Evolutionary conservation across 2,888 invertebrate species (phyloP).

Genomic region (Cheilosia vulpina): DNA sequence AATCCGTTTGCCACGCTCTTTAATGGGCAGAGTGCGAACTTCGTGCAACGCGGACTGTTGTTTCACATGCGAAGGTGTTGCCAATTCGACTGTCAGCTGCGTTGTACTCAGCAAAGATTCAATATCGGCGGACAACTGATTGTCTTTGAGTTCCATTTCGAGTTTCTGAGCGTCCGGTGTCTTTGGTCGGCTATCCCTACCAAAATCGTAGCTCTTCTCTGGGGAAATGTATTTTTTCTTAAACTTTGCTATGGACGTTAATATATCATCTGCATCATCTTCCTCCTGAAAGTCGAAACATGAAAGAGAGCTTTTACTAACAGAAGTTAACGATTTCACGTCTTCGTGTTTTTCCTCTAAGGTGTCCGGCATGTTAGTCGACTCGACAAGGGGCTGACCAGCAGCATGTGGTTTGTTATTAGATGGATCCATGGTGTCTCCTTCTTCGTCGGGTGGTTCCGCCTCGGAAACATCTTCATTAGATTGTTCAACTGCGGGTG

Average conservation of each 20-base stretch:
- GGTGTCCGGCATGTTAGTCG: neutral
- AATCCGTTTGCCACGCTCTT: slow-evolving; percentile 82
- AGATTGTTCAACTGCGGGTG: neutral
- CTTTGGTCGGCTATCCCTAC: slow-evolving; percentile 40
- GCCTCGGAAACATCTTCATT: neutral
- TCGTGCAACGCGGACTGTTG: slow-evolving; percentile 28
- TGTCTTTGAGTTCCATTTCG: slow-evolving; percentile 77
- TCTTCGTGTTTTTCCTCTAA: neutral
- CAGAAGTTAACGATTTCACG: slow-evolving; percentile 4
- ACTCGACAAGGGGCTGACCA: neutral
- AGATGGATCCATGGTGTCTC: neutral
- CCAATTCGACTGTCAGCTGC: slow-evolving; percentile 85
- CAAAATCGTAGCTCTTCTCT: slow-evolving; percentile 76
- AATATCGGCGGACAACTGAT: slow-evolving; percentile 85
- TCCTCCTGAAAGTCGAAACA: slow-evolving; percentile 93
- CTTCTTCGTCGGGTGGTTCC: neutral
- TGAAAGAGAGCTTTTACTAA: slow-evolving; percentile 82
- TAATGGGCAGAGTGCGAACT: slow-evolving; percentile 80
- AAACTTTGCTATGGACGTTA: slow-evolving; percentile 78
- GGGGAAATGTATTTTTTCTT: slow-evolving; percentile 79
- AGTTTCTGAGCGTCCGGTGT: slow-evolving; percentile 53
- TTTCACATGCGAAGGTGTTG: neutral
- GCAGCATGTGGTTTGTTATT: neutral
- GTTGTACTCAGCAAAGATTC: slow-evolving; percentile 87
- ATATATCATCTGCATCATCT: slow-evolving; percentile 86